Evolutionary conservation across 1,140 invertebrate species (phyloP).

Genomic region (Leptoteleia sp.): DNA sequence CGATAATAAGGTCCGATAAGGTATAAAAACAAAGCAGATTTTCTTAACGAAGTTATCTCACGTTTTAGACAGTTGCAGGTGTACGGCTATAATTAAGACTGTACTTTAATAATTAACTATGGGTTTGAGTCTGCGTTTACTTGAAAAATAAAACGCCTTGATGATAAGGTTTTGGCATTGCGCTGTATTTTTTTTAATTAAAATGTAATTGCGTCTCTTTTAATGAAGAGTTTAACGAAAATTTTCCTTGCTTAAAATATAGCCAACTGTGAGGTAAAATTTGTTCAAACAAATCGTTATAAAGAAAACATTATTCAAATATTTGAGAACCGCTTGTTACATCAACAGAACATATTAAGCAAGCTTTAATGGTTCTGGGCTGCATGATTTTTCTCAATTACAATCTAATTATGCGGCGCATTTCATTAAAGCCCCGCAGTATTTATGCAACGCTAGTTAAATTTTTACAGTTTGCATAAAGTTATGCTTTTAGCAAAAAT

Average conservation of each 20-base stretch:
- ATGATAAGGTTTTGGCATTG: constrained; percentile 9
- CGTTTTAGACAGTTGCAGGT: constrained; percentile 3
- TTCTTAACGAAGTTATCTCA: constrained; percentile 20
- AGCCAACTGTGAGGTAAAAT: constrained; percentile 1
- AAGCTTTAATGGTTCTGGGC: neutral
- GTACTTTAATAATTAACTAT: constrained; percentile 25
- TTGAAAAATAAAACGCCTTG: constrained; percentile 15
- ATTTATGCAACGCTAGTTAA: too few species aligned
- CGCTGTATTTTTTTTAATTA: constrained; percentile 24
- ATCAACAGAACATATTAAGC: neutral
- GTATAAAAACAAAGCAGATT: constrained; percentile 31
- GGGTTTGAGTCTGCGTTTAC: constrained; percentile 7
- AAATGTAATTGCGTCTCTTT: constrained; percentile 21
- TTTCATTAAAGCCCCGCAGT: neutral
- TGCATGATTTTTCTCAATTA: constrained; percentile 9
- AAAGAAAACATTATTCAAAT: constrained; percentile 11
- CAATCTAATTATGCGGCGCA: neutral
- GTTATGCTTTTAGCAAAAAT: too few species aligned
- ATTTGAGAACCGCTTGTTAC: neutral
- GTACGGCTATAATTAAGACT: constrained; percentile 20
- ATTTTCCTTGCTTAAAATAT: neutral
- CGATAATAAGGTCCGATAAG: too few species aligned
- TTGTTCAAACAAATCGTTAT: constrained; percentile 5
- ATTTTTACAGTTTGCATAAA: too few species aligned
- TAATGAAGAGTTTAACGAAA: constrained; percentile 11